These are phyloP conservation scores for Megalops cyprinoides DNA, from an alignment of 2,797 vertebrate species.

Conservation along the genomic window DNA sequence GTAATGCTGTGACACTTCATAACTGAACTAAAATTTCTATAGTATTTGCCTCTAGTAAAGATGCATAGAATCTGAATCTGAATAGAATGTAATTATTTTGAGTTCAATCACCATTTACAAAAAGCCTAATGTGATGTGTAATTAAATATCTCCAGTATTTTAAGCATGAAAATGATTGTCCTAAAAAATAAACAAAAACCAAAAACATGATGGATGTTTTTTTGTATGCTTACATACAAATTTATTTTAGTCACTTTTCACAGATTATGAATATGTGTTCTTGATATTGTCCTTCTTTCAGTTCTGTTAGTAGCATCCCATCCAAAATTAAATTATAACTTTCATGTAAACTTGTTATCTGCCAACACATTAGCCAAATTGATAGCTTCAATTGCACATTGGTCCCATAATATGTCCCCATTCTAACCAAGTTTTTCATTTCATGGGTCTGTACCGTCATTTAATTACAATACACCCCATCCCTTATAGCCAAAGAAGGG, in stretches of 20 bases:
- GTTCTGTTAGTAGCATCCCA: too few relatives aligned
- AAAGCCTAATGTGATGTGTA: constrained; percentile 16
- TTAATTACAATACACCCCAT: too few relatives aligned
- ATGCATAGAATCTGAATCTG: too few relatives aligned
- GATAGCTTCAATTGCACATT: too few relatives aligned
- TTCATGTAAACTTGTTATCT: too few relatives aligned
- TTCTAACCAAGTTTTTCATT: too few relatives aligned
- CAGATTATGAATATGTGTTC: constrained; percentile 5
- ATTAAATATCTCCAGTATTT: constrained; percentile 4
- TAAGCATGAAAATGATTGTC: too few relatives aligned
- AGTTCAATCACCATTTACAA: constrained; percentile 6
- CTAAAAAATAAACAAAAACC: constrained; percentile 1
- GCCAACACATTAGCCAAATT: too few relatives aligned
- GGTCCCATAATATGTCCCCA: background rate
- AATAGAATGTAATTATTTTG: constrained; percentile 15
- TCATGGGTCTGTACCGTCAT: too few relatives aligned
- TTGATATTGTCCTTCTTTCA: background rate
- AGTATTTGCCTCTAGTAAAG: background rate
- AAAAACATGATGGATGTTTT: too few relatives aligned
- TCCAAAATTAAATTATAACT: background rate
- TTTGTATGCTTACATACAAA: constrained; percentile 14
- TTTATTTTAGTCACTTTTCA: constrained; percentile 13
- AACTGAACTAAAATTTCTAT: constrained; percentile 11
- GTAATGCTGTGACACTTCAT: background rate
- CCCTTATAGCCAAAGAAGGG: too few relatives aligned